These are phyloP conservation scores for Pachyrhynchus sulphureomaculatus DNA, from an alignment of 1,140 invertebrate genomes.

Conservation along the genomic window DNA sequence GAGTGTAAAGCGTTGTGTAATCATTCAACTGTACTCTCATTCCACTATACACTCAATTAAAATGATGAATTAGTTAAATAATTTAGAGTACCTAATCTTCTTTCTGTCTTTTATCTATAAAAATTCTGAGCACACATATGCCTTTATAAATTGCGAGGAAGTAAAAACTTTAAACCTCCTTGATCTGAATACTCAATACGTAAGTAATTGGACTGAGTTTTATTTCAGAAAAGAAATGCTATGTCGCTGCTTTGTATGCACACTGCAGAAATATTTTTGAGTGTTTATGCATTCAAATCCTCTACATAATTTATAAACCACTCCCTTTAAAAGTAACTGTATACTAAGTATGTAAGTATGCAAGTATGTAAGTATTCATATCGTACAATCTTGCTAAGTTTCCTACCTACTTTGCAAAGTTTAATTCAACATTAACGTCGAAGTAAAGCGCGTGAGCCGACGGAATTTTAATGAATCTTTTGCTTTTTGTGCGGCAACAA, in stretches of 20 bases:
- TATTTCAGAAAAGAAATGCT: neutral
- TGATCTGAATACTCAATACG: too few species aligned
- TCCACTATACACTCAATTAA: neutral
- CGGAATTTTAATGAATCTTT: neutral
- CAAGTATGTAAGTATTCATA: conserved; percentile 1
- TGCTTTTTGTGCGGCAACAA: neutral
- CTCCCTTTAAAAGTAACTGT: too few species aligned
- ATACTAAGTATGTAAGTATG: neutral
- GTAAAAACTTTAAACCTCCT: too few species aligned
- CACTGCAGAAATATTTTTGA: neutral
- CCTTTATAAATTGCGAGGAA: too few species aligned
- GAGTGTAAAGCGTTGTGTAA: too few species aligned
- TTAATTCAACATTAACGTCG: neutral
- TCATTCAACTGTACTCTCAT: neutral
- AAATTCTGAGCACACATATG: too few species aligned
- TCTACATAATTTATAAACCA: conserved; percentile 3
- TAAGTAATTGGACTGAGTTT: too few species aligned
- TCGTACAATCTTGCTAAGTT: neutral
- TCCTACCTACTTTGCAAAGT: neutral
- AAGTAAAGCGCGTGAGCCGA: neutral
- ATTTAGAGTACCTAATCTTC: too few species aligned
- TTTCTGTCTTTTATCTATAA: too few species aligned
- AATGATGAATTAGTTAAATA: too few species aligned
- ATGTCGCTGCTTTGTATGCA: neutral
- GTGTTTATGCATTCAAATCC: neutral